phyloP scores from a whole-genome alignment of 1,140 invertebrate species.

The Zaprionus davidi region DNA sequence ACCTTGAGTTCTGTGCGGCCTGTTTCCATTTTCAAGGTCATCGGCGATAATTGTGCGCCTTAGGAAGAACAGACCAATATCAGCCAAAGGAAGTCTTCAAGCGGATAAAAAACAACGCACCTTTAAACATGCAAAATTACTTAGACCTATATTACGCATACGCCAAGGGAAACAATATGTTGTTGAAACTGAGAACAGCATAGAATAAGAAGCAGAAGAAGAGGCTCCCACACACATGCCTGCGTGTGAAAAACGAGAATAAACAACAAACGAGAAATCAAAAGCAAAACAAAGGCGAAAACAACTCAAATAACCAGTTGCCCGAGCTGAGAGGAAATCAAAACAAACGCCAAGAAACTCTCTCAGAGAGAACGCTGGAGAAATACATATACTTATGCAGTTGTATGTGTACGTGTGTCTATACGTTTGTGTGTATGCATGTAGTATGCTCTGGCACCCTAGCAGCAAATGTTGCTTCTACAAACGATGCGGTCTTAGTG shows the following conservation, averaged over 20 bases:
- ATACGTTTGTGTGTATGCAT: neutral
- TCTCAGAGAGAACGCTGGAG: constrained; percentile 45
- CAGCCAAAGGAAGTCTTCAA: constrained; percentile 2
- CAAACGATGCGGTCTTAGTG: constrained; percentile 56
- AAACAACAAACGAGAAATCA: constrained; percentile 40
- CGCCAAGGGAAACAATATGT: neutral
- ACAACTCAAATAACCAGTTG: constrained; percentile 67
- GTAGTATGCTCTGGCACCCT: constrained; percentile 9
- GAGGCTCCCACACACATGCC: constrained; percentile 13
- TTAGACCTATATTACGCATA: constrained; percentile 23
- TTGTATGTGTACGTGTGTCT: constrained; percentile 15
- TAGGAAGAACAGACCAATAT: constrained; percentile 41
- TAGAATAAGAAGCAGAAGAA: constrained; percentile 8
- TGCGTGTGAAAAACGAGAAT: constrained; percentile 25
- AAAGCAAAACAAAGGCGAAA: constrained; percentile 48
- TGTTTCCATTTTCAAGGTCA: constrained; percentile 67
- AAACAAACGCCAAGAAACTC: constrained; percentile 65
- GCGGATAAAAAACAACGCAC: neutral
- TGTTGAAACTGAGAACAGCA: constrained; percentile 20
- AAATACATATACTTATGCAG: constrained; percentile 29
- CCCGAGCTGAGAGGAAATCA: constrained; percentile 57
- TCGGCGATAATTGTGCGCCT: constrained; percentile 56
- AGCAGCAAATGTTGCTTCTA: constrained; percentile 29
- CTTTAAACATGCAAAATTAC: neutral
- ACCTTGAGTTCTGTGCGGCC: constrained; percentile 59